Percentiles rank a stretch among this genome's conserved stretches.
These are phyloP conservation scores for Drosophila bipectinata DNA, from an alignment of 1,140 invertebrate genomes.

Conservation along the genomic window DNA sequence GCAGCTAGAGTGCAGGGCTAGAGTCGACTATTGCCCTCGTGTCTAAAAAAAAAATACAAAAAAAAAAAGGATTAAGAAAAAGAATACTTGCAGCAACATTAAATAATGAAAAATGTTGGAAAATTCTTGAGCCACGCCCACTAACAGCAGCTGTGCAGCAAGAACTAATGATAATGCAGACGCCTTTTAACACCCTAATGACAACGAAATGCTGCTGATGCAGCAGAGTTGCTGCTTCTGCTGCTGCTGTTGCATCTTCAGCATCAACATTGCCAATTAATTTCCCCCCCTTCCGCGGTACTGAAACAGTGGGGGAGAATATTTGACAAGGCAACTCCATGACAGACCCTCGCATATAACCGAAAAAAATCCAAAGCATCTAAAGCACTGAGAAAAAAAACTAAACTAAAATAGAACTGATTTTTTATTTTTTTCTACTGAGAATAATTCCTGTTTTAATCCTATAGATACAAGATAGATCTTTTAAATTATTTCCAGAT, in stretches of 20 bases:
- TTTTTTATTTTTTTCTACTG: no score
- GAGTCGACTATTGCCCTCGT: slow-evolving; percentile 25
- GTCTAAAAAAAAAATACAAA: slow-evolving; percentile 3
- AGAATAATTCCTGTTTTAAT: no score
- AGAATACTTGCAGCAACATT: slow-evolving; percentile 30
- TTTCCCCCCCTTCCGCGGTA: slow-evolving; percentile 41
- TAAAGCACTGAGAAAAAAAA: neutral
- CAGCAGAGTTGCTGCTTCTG: slow-evolving; percentile 3
- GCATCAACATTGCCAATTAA: slow-evolving; percentile 51
- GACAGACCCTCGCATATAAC: slow-evolving; percentile 29
- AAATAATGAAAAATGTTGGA: slow-evolving; percentile 66
- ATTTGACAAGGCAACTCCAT: slow-evolving; percentile 61
- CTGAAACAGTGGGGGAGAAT: slow-evolving; percentile 10
- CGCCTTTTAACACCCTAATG: slow-evolving; percentile 65
- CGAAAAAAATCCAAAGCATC: neutral
- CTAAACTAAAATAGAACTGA: no score
- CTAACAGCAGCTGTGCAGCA: slow-evolving; percentile 20
- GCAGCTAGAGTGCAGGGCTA: slow-evolving; percentile 7
- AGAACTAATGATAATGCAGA: slow-evolving; percentile 63
- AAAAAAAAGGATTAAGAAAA: slow-evolving; percentile 4
- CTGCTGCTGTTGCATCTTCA: slow-evolving; percentile 23
- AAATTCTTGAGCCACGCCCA: slow-evolving; percentile 58
- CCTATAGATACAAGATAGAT: no score
- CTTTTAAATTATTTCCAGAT: no score
- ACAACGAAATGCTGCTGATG: slow-evolving; percentile 58